These are phyloP conservation scores for Parus major DNA, from an alignment of 2,113 vertebrate genomes.

Conservation along the genomic window DNA sequence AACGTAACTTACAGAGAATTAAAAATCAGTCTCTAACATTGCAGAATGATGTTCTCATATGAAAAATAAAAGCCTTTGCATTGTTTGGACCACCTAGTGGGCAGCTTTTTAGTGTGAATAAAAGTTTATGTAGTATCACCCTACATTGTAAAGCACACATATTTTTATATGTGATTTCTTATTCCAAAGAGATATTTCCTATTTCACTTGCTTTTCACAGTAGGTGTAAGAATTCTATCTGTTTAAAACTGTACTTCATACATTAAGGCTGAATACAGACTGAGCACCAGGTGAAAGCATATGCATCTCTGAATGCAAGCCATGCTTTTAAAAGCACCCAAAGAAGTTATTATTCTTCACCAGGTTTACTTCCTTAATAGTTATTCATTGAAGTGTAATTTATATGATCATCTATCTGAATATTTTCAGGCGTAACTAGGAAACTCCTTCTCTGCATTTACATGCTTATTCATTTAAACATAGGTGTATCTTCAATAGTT, in stretches of 20 bases:
- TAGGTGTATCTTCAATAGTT: not conserved
- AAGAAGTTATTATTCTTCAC: constrained; percentile 3
- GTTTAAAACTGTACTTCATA: not conserved
- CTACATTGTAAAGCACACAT: not conserved
- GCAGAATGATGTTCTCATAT: not conserved
- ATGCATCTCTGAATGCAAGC: not conserved
- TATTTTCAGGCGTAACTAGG: not conserved
- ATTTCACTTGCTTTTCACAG: not conserved
- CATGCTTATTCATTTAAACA: not conserved
- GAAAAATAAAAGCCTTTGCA: not conserved
- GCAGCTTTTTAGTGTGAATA: not conserved
- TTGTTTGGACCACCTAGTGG: not conserved
- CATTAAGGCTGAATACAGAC: not conserved
- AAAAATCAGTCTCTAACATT: not conserved
- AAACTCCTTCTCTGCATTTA: not conserved
- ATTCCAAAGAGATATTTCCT: not conserved
- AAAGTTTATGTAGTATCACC: not conserved
- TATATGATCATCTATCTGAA: not conserved
- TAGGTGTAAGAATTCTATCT: not conserved
- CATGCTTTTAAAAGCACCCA: not conserved
- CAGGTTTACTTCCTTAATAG: constrained; percentile 27
- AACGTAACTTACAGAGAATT: not conserved
- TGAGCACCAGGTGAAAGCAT: not conserved
- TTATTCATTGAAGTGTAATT: not conserved
- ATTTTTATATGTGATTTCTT: not conserved